Conservation (phyloP, 1,140 invertebrate genomes). For the Aphelenchoides fujianensis region DNA sequence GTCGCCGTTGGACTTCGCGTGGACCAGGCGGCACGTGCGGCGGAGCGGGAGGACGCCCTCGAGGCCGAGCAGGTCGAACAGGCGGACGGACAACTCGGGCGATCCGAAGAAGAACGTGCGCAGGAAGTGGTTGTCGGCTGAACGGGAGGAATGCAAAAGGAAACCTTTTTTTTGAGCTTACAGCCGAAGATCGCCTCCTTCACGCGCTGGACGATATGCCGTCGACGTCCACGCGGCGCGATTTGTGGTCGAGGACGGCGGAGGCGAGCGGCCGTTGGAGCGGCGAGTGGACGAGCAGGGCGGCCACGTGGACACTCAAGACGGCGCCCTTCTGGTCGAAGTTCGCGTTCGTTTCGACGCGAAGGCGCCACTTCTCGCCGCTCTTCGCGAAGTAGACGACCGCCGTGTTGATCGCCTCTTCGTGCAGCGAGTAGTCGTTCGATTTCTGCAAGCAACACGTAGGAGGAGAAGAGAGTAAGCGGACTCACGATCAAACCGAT, state of each 20-base stretch:
- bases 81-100: background rate
- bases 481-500: background rate
- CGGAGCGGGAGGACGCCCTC: background rate
- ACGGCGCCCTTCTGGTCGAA: background rate
- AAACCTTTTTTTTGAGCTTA: background rate
- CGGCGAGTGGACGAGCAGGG: background rate
- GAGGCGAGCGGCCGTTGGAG: background rate
- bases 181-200: constrained; percentile 1
- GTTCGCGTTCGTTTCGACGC: background rate
- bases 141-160: background rate
- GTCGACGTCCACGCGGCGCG: background rate
- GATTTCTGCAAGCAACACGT: background rate
- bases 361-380: background rate
- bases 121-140: constrained; percentile 4
- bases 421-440: background rate
- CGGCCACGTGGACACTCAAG: background rate
- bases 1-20: background rate
- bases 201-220: background rate
- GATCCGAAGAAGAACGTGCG: background rate
- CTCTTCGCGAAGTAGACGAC: background rate
- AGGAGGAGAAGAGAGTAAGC: background rate
- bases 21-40: background rate
- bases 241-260: background rate
- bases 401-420: background rate
- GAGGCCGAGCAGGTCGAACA: background rate